Base-by-base conservation (phyloP, 2,888 invertebrate genomes). In the Trachelus troglodyta region DNA sequence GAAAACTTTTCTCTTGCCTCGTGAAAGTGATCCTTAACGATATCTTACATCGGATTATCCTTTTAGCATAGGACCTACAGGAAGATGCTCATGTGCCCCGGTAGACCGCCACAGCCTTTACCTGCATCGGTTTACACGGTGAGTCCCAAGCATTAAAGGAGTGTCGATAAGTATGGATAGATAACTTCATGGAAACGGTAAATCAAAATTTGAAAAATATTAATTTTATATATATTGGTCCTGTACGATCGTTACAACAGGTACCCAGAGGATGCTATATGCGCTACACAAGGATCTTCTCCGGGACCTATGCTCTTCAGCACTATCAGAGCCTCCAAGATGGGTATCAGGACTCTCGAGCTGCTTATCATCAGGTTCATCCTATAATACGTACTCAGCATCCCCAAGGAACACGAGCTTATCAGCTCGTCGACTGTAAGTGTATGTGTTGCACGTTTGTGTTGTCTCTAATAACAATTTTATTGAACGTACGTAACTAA, bases 211-310 rank as follows among this genome's bases (percentile, higher is more conserved):
- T 33, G n/a, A n/a, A 56, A 40, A 75, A 56, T 56, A 23, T 56
- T 23, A 9, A 56, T 56, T 56, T 23, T 0, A 23, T 12, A 56
- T 6, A 56, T 56, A 56, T 40, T 40, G 2, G 23, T 40, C 15
- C 6, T 56, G 56, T 23, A 2, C 9, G 9, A 56, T 9, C 23
- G 9, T 56, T 23, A 56, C 1, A 3, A 71, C 87, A 89, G 85
- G 89, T 90, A 83, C 90, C 90, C 69, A 87, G 85, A 81, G 90
- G 90, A 76, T 90, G 90, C 76, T 90, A 89, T 81, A 87, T 89
- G 82, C 85, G 89, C 78, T 90, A 90, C 81, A 89, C 89, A 76
- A 89, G 89, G 76, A 86, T 89, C 83, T 90, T 90, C 85, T 90
- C 90, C 30, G 89, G 90, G 31, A 85, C 89, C 69, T 90, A 90